These are phyloP conservation scores for Drosophila kepulauana DNA, from an alignment of 1,140 invertebrate genomes.

Conservation along the genomic window DNA sequence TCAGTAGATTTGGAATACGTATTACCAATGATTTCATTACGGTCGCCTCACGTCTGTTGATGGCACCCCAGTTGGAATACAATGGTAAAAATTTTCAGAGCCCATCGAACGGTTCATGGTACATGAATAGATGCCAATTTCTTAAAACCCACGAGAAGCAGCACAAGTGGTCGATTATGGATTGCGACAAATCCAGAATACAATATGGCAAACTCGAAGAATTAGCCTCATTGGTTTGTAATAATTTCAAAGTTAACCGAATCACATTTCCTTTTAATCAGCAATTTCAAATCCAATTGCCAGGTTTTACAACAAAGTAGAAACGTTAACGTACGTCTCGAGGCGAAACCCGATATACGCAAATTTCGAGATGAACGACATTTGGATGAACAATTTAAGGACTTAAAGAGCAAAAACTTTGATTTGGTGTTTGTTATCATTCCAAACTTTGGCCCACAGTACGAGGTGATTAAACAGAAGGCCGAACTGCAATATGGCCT, in stretches of 20 bases:
- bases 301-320: slow-evolving; percentile 11
- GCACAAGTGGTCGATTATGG: slow-evolving; percentile 73
- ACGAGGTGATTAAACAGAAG: slow-evolving; percentile 89
- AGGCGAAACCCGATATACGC: slow-evolving; percentile 35
- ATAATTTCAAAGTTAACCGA: too few relatives aligned
- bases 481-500: slow-evolving; percentile 91
- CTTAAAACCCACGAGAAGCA: slow-evolving; percentile 34
- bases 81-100: slow-evolving; percentile 34
- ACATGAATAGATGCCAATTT: slow-evolving; percentile 50
- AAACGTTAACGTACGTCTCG: slow-evolving; percentile 38
- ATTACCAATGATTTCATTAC: slow-evolving; percentile 86
- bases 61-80: slow-evolving; percentile 86
- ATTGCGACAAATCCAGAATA: slow-evolving; percentile 17
- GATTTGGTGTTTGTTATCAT: slow-evolving; percentile 86
- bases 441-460: slow-evolving; percentile 83
- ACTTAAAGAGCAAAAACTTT: slow-evolving; percentile 51
- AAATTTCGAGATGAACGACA: slow-evolving; percentile 38
- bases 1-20: slow-evolving; percentile 87
- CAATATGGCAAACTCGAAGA: slow-evolving; percentile 28
- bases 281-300: background rate
- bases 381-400: slow-evolving; percentile 48
- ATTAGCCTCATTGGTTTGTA: slow-evolving; percentile 25
- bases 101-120: slow-evolving; percentile 63
- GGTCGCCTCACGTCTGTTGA: slow-evolving; percentile 87
- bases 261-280: background rate